Conservation (phyloP, 2,113 vertebrate species). For the Gorsachius goisagi region DNA sequence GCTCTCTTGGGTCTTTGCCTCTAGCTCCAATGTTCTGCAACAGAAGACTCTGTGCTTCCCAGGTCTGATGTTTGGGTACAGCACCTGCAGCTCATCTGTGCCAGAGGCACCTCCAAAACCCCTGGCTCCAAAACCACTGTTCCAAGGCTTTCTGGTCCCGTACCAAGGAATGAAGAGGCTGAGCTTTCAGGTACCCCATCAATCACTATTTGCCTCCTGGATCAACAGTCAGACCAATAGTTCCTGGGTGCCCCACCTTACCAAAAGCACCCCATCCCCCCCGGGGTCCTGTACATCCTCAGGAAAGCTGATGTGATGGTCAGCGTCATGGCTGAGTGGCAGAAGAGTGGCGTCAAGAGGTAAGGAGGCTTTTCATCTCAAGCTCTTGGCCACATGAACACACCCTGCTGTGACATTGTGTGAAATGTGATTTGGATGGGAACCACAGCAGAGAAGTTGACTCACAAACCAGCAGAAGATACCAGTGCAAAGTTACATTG, state of each 20-base stretch:
- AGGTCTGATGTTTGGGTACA: background rate
- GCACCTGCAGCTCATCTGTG: background rate
- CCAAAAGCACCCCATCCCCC: background rate
- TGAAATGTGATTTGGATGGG: background rate
- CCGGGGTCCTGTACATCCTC: rapidly evolving
- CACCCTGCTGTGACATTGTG: rapidly evolving
- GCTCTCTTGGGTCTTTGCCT: background rate
- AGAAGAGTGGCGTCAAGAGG: background rate
- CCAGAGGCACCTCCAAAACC: background rate
- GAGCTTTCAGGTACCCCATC: background rate
- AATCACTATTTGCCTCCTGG: background rate
- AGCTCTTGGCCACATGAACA: background rate
- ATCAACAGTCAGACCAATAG: background rate
- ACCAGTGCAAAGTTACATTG: rapidly evolving
- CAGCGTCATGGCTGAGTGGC: background rate
- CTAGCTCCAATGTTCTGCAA: background rate
- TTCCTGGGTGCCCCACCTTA: background rate
- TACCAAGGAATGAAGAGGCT: background rate
- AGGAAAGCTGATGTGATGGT: background rate
- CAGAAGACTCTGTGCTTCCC: background rate
- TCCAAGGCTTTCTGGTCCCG: background rate
- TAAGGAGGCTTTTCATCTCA: background rate
- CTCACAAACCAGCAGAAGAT: background rate
- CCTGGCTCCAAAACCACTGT: background rate
- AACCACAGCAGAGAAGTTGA: background rate